A percentile compares a stretch with the other conserved stretches of the same genome.
phyloP scores from a whole-genome alignment of 2,113 vertebrate species.

The Hemibagrus wyckioides region DNA sequence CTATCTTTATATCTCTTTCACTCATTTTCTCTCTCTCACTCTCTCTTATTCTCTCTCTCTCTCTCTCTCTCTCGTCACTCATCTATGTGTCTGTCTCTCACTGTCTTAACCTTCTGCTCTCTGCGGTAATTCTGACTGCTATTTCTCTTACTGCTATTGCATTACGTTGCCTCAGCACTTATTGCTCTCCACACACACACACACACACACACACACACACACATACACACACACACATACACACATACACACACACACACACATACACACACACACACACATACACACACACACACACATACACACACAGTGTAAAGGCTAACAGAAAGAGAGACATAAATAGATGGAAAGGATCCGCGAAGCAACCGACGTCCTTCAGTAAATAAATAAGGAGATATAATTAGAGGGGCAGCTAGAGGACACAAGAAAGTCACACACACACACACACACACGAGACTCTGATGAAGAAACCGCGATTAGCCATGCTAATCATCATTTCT shows the following conservation, averaged over 20 bases:
- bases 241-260: not conserved
- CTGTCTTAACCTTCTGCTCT: slow-evolving; percentile 37
- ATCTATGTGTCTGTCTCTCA: slow-evolving; percentile 1
- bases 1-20: not conserved
- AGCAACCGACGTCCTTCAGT: slow-evolving; percentile 18
- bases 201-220: slow-evolving; percentile 18
- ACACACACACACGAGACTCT: not conserved
- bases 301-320: not conserved
- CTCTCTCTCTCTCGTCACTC: not conserved
- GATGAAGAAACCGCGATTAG: not conserved
- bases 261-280: slow-evolving; percentile 19
- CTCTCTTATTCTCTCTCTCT: not conserved
- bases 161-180: slow-evolving; percentile 55
- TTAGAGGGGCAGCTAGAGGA: slow-evolving; percentile 24
- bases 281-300: not conserved
- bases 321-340: slow-evolving; percentile 42
- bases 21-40: not conserved
- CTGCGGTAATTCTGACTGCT: slow-evolving; percentile 20
- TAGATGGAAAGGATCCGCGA: slow-evolving; percentile 36
- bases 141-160: slow-evolving; percentile 40
- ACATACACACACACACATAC: no score
- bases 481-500: not conserved
- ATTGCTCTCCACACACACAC: slow-evolving; percentile 15
- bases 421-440: not conserved
- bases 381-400: slow-evolving; percentile 42